Percentiles rank a stretch among this genome's conserved stretches.
Conservation (phyloP, 2,888 invertebrate genomes). For the Ecliptopera silaceata region DNA sequence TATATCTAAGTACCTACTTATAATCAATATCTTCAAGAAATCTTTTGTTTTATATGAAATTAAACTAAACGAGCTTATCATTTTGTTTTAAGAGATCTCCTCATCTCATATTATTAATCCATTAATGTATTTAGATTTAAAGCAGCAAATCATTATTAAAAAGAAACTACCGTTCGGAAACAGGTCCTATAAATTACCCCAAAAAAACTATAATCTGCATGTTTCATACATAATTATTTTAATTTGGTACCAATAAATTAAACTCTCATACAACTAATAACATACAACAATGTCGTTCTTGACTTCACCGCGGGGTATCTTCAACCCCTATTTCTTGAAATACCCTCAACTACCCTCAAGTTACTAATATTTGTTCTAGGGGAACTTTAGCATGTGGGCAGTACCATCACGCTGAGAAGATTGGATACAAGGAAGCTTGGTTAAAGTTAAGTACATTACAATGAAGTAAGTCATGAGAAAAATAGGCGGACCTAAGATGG, state of each 20-base stretch:
- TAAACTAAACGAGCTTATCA: no score
- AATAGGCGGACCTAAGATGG: slow-evolving; percentile 41
- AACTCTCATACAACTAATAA: slow-evolving; percentile 61
- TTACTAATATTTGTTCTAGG: slow-evolving; percentile 1
- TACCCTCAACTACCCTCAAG: slow-evolving; percentile 19
- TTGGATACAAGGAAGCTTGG: slow-evolving; percentile 39
- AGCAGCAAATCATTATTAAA: not conserved
- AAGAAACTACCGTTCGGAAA: not conserved
- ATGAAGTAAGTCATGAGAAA: slow-evolving; percentile 48
- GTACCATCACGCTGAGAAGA: slow-evolving; percentile 64
- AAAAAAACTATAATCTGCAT: slow-evolving; percentile 24
- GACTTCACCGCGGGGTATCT: slow-evolving; percentile 58
- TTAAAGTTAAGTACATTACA: slow-evolving; percentile 43
- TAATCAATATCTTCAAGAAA: no score
- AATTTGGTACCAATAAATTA: slow-evolving; percentile 61
- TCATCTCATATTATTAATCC: not conserved
- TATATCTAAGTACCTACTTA: no score
- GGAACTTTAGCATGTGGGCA: slow-evolving; percentile 36
- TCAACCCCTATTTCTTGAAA: slow-evolving; percentile 34
- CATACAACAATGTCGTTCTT: slow-evolving; percentile 57
- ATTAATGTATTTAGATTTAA: not conserved
- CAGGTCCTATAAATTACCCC: not conserved
- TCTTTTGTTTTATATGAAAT: no score
- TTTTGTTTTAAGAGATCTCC: no score
- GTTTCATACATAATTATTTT: slow-evolving; percentile 32